Base-by-base conservation (phyloP, 64 coral and sea anemone genomes). In the Stylophora pistillata region DNA sequence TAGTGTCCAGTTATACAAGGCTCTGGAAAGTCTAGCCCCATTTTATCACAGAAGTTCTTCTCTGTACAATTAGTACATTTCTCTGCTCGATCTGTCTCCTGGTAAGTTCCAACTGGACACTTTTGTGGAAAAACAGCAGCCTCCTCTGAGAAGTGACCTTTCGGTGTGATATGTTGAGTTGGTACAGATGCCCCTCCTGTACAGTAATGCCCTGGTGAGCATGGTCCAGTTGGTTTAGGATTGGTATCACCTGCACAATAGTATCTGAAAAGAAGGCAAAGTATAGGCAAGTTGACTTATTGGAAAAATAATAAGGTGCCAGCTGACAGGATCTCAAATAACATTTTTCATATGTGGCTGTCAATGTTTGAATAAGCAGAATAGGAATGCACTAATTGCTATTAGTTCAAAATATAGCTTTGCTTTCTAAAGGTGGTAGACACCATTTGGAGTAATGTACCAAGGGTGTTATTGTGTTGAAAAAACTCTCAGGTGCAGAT, bases 201-300 rank as follows among this genome's bases (percentile, higher is more conserved):
- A 63, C 96, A 98, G 89, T 90, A 98, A 64, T 98, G 90, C 11
- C 96, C 96, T 10, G 96, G 73, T 53, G 93, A 89, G 30, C 96
- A 98, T 55, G 74, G 74, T 18, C 96, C 96, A 72, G 96, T 98
- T 0, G 96, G 89, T 59, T 53, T 61, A 13, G 96, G 96, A 56
- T 98, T 98, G 16, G 96, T 98, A 82, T 98, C 96, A 54, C 96
- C 96, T 56, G 96, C 96, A 92, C 96, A 98, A 20, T 98, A 98
- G 74, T 93, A 86, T 27, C 92, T 94, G 47, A 52, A 75, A 53
- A 41, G 41, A 41, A 21, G 65, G 16, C 11, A 58, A 10, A 84
- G 33, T 53, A 21, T 32, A 18, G 0, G 32, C 15, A 41, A 77
- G 74, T 2, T 68, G 12, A 68, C 4, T 25, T n/a, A 66, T 7